Conservation (phyloP, 2,113 vertebrate species). For the Pteruthius melanotis region DNA sequence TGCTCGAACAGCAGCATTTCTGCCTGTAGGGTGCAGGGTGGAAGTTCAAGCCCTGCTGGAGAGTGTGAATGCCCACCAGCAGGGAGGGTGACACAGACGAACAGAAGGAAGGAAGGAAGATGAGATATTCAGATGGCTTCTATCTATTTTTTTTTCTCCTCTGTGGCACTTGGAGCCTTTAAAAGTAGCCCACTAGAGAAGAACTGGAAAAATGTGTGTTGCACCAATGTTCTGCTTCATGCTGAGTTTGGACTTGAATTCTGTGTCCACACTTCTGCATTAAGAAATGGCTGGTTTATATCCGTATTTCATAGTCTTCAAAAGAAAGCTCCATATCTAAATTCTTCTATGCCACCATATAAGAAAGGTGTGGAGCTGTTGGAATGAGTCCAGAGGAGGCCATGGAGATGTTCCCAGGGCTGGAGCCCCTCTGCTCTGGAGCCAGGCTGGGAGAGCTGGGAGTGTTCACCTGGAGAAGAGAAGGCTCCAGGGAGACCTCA, state of each 20-base stretch:
- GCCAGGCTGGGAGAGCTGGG: background rate
- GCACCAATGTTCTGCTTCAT: background rate
- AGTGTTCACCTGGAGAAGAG: background rate
- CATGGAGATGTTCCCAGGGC: rapidly evolving
- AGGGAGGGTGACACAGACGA: background rate
- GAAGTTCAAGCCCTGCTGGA: background rate
- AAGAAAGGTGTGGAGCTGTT: background rate
- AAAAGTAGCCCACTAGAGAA: background rate
- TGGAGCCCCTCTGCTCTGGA: background rate
- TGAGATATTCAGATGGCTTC: background rate
- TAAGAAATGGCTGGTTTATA: background rate
- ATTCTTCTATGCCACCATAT: background rate
- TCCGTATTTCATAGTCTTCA: background rate
- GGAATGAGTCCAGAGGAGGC: background rate
- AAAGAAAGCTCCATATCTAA: background rate
- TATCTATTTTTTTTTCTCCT: background rate
- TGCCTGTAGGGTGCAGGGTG: background rate
- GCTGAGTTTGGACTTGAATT: background rate
- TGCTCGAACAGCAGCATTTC: background rate
- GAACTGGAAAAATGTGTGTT: background rate
- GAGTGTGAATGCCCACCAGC: rapidly evolving
- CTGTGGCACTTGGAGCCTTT: background rate
- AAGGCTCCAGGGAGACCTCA: rapidly evolving
- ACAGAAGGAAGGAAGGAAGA: background rate
- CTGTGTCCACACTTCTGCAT: background rate